Evolutionary conservation across 2,797 vertebrate species (phyloP).

Genomic region (Acestrorhynchus altus): DNA sequence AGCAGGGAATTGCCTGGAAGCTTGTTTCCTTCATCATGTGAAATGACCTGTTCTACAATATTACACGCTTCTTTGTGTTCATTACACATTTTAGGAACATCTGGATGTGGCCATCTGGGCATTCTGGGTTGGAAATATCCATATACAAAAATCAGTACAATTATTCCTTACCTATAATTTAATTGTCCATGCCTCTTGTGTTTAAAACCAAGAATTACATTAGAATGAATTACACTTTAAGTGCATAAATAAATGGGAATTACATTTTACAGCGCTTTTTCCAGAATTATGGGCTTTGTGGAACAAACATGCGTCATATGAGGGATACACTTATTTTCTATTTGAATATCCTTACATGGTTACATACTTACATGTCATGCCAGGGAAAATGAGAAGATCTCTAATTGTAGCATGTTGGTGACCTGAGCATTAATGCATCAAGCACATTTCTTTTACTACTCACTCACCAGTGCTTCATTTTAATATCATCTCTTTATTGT

Average conservation of each 20-base stretch:
- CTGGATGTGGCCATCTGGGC: constrained; percentile 23
- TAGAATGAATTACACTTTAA: background rate
- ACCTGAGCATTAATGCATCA: no score
- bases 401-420: no score
- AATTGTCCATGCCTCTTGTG: background rate
- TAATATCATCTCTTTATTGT: no score
- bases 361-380: no score
- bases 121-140: background rate
- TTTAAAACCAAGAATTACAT: background rate
- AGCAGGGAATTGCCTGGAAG: background rate
- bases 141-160: background rate
- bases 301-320: no score
- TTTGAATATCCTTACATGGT: no score
- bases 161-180: background rate
- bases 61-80: constrained; percentile 18
- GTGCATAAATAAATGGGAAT: background rate
- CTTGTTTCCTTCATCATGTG: background rate
- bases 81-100: constrained; percentile 10
- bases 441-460: no score
- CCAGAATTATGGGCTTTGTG: no score
- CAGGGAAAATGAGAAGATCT: no score
- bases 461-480: no score
- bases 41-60: background rate
- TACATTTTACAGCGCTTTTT: no score
- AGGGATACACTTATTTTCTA: no score